Evolutionary conservation across 2,888 invertebrate species (phyloP).

Genomic region (Lamproptera curius): DNA sequence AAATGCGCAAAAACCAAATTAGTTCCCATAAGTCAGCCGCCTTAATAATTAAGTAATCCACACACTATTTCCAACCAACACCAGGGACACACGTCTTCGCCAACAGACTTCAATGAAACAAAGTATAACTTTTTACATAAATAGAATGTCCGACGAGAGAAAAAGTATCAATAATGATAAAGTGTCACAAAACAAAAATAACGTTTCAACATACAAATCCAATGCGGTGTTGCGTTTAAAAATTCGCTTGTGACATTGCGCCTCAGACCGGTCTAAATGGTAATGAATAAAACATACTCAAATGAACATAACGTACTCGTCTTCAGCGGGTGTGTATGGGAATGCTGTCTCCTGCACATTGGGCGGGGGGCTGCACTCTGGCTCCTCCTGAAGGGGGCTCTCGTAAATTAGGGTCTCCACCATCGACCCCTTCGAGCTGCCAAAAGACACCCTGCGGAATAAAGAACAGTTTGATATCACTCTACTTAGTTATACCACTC

Average conservation of each 20-base stretch:
- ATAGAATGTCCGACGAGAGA: too few relatives aligned
- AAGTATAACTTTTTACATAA: too few relatives aligned
- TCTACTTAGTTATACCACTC: too few relatives aligned
- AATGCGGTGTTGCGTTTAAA: background rate
- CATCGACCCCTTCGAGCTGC: constrained; percentile 96
- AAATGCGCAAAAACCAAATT: too few relatives aligned
- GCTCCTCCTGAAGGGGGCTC: constrained; percentile 89
- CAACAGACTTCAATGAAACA: too few relatives aligned
- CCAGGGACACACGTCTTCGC: too few relatives aligned
- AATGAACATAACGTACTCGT: constrained; percentile 75
- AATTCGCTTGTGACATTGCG: constrained; percentile 9
- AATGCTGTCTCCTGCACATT: constrained; percentile 64
- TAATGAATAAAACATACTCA: constrained; percentile 60
- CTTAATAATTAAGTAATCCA: too few relatives aligned
- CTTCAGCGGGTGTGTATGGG: constrained; percentile 72
- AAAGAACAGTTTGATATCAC: background rate
- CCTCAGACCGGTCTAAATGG: constrained; percentile 8
- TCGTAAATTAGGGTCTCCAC: constrained; percentile 95
- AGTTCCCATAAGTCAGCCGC: too few relatives aligned
- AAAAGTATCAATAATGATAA: too few relatives aligned
- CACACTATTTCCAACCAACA: too few relatives aligned
- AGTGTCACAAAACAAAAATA: too few relatives aligned
- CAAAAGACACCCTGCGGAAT: constrained; percentile 90
- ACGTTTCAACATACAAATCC: too few relatives aligned
- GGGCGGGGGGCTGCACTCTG: constrained; percentile 82